Conservation (phyloP, 1,140 invertebrate species). For the Tenebrio molitor region DNA sequence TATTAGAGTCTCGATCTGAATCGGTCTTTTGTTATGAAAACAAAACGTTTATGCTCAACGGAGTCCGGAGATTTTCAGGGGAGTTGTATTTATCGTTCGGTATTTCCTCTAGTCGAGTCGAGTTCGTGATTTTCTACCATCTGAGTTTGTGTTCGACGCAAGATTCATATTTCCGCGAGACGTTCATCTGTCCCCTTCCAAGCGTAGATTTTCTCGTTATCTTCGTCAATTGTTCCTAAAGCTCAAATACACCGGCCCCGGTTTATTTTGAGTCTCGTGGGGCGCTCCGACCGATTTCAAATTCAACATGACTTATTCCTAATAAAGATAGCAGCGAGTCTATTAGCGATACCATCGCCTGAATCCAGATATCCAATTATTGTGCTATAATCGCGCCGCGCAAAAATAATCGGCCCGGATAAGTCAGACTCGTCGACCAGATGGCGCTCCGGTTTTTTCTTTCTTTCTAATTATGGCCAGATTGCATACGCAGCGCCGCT, state of each 20-base stretch:
- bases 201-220: slow-evolving; percentile 47
- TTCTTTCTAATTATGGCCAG: slow-evolving; percentile 37
- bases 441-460: slow-evolving; percentile 24
- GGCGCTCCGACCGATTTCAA: slow-evolving; percentile 16
- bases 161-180: slow-evolving; percentile 46
- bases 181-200: slow-evolving; percentile 43
- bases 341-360: slow-evolving; percentile 28
- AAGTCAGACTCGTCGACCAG: slow-evolving; percentile 23
- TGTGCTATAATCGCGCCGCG: not conserved
- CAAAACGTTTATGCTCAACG: slow-evolving; percentile 39
- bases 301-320: slow-evolving; percentile 33
- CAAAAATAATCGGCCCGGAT: slow-evolving; percentile 9
- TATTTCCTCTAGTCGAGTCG: slow-evolving; percentile 38
- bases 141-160: slow-evolving; percentile 44
- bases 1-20: slow-evolving; percentile 27
- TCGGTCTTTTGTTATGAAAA: slow-evolving; percentile 43
- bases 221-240: slow-evolving; percentile 45
- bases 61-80: slow-evolving; percentile 37
- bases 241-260: slow-evolving; percentile 38
- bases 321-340: slow-evolving; percentile 24
- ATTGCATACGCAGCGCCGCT: slow-evolving; percentile 38
- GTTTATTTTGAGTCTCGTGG: slow-evolving; percentile 40
- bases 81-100: slow-evolving; percentile 40
- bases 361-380: not conserved
- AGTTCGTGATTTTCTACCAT: slow-evolving; percentile 46